Evolutionary conservation across 2,797 vertebrate genomes (phyloP), one percentile per base, ranked within the genome.

Genomic region (Mastacembelus armatus): DNA sequence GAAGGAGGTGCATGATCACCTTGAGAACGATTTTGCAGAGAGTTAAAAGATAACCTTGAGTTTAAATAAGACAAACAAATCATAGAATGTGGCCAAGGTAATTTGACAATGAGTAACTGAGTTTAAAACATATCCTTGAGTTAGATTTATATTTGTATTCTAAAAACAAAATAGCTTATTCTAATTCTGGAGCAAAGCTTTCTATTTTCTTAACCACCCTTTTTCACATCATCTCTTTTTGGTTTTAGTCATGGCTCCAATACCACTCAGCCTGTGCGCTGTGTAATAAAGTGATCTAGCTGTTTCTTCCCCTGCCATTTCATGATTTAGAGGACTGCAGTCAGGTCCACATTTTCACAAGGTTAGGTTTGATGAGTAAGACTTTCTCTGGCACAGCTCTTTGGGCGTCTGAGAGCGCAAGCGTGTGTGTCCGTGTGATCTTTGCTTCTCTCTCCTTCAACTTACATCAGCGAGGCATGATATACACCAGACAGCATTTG

Each of bases 361-460:
- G 79, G 79, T 76, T 81, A 61, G 65, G 48, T 77, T 63, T 84
- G 86, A 90, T 87, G 78, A 82, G 85, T 85, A 77, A 67, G 79
- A 68, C 63, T 29, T 69, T n/a, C 26, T 83, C 71, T 81, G 82
- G 79, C 76, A 29, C 48, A 3, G 66, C 66, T 77, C 36, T 74
- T 54, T 24, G 40, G 51, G 29, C 11, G n/a, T 71, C 35, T 69
- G 43, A 61, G 50, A 54, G 33, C 58, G 63, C 57, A n/a, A 55
- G 51, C 49, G 48, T 36, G 48, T 32, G 40, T 61, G 19, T 70
- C 48, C 52, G 35, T 51, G 50, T 4, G 26, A 57, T 49, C 47
- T 65, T 45, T 70, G 44, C 12, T 12, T 43, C 57, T 59, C 43
- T 59, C 40, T 66, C 52, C 61, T 83, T 84, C 18, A 40, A 66